Percentiles rank a stretch among this genome's conserved stretches.
These are phyloP conservation scores for Pyrrhia umbra DNA, from an alignment of 2,888 invertebrate species.

Conservation along the genomic window DNA sequence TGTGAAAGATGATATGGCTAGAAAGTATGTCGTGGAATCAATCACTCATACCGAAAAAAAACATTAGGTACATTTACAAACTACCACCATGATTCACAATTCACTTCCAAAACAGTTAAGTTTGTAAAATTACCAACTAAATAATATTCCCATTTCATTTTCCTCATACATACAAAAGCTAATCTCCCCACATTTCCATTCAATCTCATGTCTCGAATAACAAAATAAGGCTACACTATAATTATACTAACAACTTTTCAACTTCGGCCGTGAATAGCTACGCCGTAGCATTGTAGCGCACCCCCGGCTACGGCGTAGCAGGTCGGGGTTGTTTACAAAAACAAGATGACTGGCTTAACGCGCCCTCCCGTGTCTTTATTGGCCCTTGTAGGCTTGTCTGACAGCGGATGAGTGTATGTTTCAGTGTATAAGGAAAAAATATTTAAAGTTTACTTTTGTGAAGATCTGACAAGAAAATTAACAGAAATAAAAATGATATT, in stretches of 20 bases:
- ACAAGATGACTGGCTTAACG: slow-evolving; percentile 87
- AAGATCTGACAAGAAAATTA: not conserved
- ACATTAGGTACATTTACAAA: too few species aligned
- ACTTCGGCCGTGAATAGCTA: slow-evolving; percentile 57
- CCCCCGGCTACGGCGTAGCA: slow-evolving; percentile 67
- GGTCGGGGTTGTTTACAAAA: slow-evolving; percentile 84
- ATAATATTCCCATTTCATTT: slow-evolving; percentile 29
- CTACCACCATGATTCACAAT: not conserved
- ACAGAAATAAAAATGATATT: not conserved
- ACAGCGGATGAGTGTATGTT: slow-evolving; percentile 66
- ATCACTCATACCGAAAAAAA: too few species aligned
- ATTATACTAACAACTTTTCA: slow-evolving; percentile 61
- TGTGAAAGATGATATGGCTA: too few species aligned
- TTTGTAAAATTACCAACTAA: slow-evolving; percentile 1
- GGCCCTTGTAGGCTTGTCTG: slow-evolving; percentile 81
- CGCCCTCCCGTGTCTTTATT: slow-evolving; percentile 82
- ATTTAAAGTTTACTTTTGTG: not conserved
- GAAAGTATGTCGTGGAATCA: too few species aligned
- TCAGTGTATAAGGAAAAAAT: slow-evolving; percentile 21
- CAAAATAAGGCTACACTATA: slow-evolving; percentile 55
- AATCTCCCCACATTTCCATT: slow-evolving; percentile 42
- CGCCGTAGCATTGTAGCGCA: slow-evolving; percentile 68
- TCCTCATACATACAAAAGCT: slow-evolving; percentile 35
- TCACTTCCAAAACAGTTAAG: not conserved
- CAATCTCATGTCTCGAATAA: slow-evolving; percentile 40